Evolutionary conservation across 2,113 vertebrate genomes (phyloP), one percentile per base, ranked within the genome.

Genomic region (Seriola quinqueradiata): DNA sequence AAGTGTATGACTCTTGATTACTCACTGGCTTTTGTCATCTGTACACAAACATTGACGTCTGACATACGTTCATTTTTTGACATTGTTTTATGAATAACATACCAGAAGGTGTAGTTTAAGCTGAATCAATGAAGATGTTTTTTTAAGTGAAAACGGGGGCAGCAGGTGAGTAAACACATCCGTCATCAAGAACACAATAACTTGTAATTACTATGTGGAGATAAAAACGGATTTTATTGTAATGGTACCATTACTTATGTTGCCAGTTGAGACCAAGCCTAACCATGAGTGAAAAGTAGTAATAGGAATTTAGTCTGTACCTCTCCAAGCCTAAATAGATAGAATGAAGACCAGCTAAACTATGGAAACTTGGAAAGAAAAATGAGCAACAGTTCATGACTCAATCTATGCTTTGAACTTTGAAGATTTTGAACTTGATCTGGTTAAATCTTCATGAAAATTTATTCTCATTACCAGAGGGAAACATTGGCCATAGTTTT

Each of bases 161-260:
- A 42, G 42, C 57, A 77, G 44, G 52, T 55, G 69, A 75, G 69
- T 50, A 75, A 81, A 81, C 68, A 68, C 4, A 1, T 77, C 13
- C 16, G 42, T 54, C 19, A 12, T 50, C 60, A 67, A 8, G 23
- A 58, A 28, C 73, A 60, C 66, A 71, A 44, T 79, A 14, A 75
- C 38, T 1, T 46, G n/a, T 57, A 36, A 81, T 71, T 36, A 50
- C n/a, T 4, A 0, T 32, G 59, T 54, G 70, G 0, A 57, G 32
- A 77, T 63, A 61, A 50, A 23, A 40, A 28, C 40, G 19, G 11
- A 57, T 57, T 23, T 57, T 25, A 57, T 28, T 46, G 16, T 14
- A 60, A 19, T 0, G 2, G 17, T 13, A 17, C 21, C 14, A 32
- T 68, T 38, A 61, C 4, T 34, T 65, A 28, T 10, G 19, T 0